phyloP scores from a whole-genome alignment of 2,113 vertebrate genomes.

The Origma solitaria region DNA sequence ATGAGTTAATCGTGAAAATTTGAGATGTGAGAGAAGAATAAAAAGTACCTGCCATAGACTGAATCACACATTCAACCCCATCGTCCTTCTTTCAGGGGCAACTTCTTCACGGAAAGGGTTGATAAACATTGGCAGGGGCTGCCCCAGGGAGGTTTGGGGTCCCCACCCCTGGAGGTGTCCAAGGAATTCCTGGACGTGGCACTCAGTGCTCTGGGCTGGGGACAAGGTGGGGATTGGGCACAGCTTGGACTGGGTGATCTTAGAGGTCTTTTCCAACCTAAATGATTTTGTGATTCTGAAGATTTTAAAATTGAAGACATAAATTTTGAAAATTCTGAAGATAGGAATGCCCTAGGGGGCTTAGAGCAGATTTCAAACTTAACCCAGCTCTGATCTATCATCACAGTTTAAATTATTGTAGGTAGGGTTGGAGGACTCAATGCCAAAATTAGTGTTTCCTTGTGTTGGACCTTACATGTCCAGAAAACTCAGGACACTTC shows the following conservation, averaged over 20 bases:
- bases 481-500: neutral
- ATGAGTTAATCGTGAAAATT: neutral
- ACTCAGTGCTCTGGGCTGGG: neutral
- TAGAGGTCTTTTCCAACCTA: neutral
- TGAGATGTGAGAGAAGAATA: neutral
- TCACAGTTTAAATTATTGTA: neutral
- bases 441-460: neutral
- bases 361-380: neutral
- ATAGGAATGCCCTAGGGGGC: neutral
- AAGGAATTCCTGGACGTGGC: rapidly evolving
- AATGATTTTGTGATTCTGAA: neutral
- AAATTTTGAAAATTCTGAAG: neutral
- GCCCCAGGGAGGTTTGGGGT: neutral
- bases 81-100: neutral
- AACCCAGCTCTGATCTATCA: neutral
- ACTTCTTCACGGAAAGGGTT: neutral
- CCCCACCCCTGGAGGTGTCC: rapidly evolving
- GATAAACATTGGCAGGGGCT: rapidly evolving
- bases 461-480: neutral
- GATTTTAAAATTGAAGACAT: neutral
- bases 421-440: neutral
- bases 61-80: neutral
- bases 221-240: neutral
- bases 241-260: rapidly evolving
- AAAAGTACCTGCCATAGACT: neutral